These are phyloP conservation scores for Labeo catla DNA, from an alignment of 2,113 vertebrate species.

Conservation along the genomic window DNA sequence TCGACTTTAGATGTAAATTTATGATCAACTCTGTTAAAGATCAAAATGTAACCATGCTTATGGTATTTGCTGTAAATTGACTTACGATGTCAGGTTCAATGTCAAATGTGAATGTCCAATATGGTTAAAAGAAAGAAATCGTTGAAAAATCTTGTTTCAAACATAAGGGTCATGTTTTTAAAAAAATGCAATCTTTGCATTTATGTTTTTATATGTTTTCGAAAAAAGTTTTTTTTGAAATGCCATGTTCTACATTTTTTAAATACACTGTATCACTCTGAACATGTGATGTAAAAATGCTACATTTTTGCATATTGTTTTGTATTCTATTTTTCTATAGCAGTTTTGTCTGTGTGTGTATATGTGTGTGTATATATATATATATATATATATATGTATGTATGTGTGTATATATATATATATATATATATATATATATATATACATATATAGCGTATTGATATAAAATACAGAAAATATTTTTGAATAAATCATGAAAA, in stretches of 20 bases:
- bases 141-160: background rate
- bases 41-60: background rate
- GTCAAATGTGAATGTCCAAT: background rate
- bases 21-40: background rate
- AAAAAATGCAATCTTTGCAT: background rate
- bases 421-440: background rate
- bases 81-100: background rate
- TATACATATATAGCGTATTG: background rate
- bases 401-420: background rate
- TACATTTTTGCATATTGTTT: background rate
- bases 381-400: background rate
- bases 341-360: background rate
- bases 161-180: background rate
- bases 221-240: background rate
- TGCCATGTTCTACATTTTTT: background rate
- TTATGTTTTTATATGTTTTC: background rate
- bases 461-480: background rate
- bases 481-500: background rate
- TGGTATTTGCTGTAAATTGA: too few species aligned
- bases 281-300: background rate
- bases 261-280: too few species aligned
- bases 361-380: background rate
- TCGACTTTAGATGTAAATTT: background rate
- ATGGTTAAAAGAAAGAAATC: background rate
- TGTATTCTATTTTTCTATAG: background rate